Evolutionary conservation across 2,113 vertebrate species (phyloP), one percentile per base, ranked within the genome.

Genomic region (Clarias batrachus): DNA sequence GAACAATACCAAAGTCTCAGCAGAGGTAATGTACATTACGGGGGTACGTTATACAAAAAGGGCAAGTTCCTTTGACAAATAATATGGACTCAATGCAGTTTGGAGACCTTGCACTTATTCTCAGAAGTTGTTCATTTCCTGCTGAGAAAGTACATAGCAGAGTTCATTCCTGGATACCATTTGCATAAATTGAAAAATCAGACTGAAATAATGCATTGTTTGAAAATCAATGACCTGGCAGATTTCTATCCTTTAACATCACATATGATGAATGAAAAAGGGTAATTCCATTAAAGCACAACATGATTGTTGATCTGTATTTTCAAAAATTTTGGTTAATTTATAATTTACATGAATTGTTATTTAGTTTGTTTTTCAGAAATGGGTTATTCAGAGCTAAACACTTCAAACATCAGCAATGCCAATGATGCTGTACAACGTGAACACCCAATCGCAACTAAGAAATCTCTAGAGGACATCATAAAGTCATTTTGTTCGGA

Each of bases 11-110:
- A n/a, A n/a, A n/a, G n/a, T n/a, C n/a, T n/a, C n/a, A n/a, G n/a
- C n/a, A n/a, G n/a, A n/a, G n/a, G n/a, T n/a, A n/a, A n/a, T n/a
- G n/a, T n/a, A n/a, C n/a, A n/a, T n/a, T n/a, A n/a, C n/a, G n/a
- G n/a, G n/a, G n/a, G n/a, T n/a, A n/a, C n/a, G n/a, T 65, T 65
- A 65, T 65, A 65, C 63, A 65, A n/a, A 65, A 65, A 65, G n/a
- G 25, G 63, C 21, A 23, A 65, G 63, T 25, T 65, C 63, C 21
- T 65, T 65, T 65, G 21, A 65, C 8, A n/a, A 12, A n/a, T n/a
- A n/a, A 65, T 65, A n/a, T 65, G 63, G 63, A 65, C 63, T n/a
- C 25, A 11, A 65, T 25, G 10, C 0, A 65, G 23, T 65, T n/a
- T 65, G 63, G 23, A 25, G 7, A 65, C n/a, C 63, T 65, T 25